Percentiles rank a stretch among this genome's conserved stretches.
Evolutionary conservation across 1,140 invertebrate genomes (phyloP).

Genomic region (Frieseomelitta varia): DNA sequence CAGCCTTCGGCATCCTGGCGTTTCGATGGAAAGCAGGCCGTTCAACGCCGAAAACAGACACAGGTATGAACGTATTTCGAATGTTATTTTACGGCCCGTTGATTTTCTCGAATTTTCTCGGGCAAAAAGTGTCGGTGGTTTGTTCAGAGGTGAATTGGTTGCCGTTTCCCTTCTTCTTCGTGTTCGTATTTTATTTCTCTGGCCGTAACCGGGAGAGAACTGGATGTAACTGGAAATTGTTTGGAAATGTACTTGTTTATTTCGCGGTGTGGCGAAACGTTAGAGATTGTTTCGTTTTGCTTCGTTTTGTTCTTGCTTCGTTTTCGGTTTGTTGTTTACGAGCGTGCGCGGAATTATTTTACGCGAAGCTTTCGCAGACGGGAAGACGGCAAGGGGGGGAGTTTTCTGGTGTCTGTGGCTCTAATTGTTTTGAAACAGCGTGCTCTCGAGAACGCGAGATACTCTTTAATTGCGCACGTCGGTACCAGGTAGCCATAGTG

Average conservation of each 20-base stretch:
- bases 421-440: constrained; percentile 31
- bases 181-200: neutral
- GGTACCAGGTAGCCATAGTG: constrained; percentile 55
- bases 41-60: neutral
- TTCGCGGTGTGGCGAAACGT: neutral
- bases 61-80: neutral
- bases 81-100: neutral
- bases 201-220: too few species aligned
- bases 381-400: rapidly evolving
- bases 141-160: neutral
- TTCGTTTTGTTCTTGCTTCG: neutral
- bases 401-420: neutral
- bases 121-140: neutral
- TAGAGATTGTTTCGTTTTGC: neutral
- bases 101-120: neutral
- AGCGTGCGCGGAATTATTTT: neutral
- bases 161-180: neutral
- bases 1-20: too few species aligned
- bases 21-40: neutral
- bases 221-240: neutral
- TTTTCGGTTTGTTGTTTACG: neutral
- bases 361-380: neutral
- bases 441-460: constrained; percentile 46
- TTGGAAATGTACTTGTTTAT: constrained; percentile 31
- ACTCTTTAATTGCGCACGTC: constrained; percentile 53